A percentile compares a stretch with the other conserved stretches of the same genome.
Evolutionary conservation across 2,113 vertebrate genomes (phyloP).

Genomic region (Eidolon helvum): DNA sequence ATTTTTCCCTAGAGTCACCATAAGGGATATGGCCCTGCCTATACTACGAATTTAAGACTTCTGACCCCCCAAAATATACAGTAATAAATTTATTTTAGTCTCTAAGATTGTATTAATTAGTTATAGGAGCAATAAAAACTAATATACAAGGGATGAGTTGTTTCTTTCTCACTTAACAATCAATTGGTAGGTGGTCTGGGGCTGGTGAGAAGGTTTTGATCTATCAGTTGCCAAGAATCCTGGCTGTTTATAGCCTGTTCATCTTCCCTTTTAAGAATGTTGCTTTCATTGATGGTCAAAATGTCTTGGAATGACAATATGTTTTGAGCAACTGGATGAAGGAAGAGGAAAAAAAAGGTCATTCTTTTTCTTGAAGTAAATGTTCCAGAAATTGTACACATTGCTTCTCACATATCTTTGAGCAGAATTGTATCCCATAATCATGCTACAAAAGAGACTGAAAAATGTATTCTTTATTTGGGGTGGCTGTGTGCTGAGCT

Average conservation of each 20-base stretch:
- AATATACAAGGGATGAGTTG: not conserved
- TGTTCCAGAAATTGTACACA: not conserved
- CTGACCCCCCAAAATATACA: not conserved
- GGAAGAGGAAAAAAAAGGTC: not conserved
- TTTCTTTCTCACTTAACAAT: not conserved
- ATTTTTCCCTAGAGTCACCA: not conserved
- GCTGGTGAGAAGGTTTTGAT: not conserved
- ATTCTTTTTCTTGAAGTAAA: not conserved
- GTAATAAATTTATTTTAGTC: not conserved
- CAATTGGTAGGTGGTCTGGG: not conserved
- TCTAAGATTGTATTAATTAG: not conserved
- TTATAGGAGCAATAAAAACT: not conserved
- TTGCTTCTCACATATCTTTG: not conserved
- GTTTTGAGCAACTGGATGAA: not conserved
- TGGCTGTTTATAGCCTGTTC: not conserved
- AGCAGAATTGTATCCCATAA: not conserved
- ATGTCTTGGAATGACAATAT: not conserved
- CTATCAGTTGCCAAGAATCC: not conserved
- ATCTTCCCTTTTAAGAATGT: not conserved
- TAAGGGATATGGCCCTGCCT: not conserved
- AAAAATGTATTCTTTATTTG: not conserved
- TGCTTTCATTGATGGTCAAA: not conserved
- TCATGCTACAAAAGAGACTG: not conserved
- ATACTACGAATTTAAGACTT: not conserved
- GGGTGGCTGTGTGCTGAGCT: not conserved